Evolutionary conservation across 2,797 vertebrate species (phyloP), one percentile per base, ranked within the genome.

Genomic region (Acanthurus leucopareius): DNA sequence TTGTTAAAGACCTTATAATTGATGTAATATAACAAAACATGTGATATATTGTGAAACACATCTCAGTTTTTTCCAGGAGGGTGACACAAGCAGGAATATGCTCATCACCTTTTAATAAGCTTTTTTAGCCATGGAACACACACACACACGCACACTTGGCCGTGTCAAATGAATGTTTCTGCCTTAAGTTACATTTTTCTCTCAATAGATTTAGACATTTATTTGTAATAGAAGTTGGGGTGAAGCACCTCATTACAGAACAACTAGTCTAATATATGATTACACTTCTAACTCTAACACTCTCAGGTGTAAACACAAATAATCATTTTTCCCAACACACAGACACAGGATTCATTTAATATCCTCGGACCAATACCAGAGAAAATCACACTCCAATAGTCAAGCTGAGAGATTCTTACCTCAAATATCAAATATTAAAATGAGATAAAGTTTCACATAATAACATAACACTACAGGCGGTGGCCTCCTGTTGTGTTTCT

Each of bases 201-300:
- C 32, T 35, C 6, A 7, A 47, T 38, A 20, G 7, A 73, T 52
- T 49, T 7, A 47, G 25, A 60, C 60, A 49, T 9, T 28, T 42
- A n/a, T 5, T 35, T 17, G 22, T 16, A 1, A 32, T 5, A 40
- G 17, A 57, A 59, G 35, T 5, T 58, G 10, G 38, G 10, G 54
- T 49, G 62, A 62, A 52, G 25, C 61, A 45, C 16, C 44, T 63
- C 35, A 64, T 73, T 71, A 38, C 4, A 10, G 53, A 28, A 59
- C 38, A 53, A 47, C 69, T 20, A 64, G 45, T 47, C 32, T 13
- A 4, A 38, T 8, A 9, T 57, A 56, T 35, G 32, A 70, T 60
- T 38, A 60, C 48, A 51, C 2, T 3, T 9, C n/a, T 20, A 16
- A 1, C 45, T 45, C 19, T 8, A n/a, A 20, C 10, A 62, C 74